Conservation (phyloP, 2,113 vertebrate species). For the Bettongia penicillata region DNA sequence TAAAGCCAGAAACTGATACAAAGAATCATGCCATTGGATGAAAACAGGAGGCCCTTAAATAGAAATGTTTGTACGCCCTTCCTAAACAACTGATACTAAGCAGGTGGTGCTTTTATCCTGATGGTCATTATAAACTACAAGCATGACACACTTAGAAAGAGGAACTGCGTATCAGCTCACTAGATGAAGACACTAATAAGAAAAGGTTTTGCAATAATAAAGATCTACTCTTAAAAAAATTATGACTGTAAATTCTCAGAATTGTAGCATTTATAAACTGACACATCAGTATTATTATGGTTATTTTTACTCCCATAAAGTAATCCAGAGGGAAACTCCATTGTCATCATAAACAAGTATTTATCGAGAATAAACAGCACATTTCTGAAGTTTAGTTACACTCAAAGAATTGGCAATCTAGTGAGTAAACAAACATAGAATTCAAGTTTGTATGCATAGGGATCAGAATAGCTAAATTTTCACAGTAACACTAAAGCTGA, state of each 20-base stretch:
- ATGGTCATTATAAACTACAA: background rate
- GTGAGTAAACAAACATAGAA: background rate
- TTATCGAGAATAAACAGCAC: constrained; percentile 32
- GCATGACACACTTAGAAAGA: background rate
- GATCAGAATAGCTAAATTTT: constrained; percentile 8
- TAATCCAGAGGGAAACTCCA: background rate
- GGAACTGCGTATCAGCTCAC: background rate
- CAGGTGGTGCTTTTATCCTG: background rate
- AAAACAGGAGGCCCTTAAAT: constrained; percentile 46
- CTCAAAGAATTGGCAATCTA: background rate
- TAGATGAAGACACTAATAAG: background rate
- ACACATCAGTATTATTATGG: background rate
- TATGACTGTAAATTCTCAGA: background rate
- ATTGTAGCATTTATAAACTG: background rate
- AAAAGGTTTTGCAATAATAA: background rate
- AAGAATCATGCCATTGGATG: background rate
- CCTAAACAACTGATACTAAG: background rate
- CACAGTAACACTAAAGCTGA: background rate
- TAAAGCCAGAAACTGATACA: constrained; percentile 14
- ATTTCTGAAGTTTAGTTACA: background rate
- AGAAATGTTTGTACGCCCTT: background rate
- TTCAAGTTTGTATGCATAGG: constrained; percentile 26
- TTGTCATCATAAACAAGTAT: constrained; percentile 18
- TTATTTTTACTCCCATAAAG: constrained; percentile 16
- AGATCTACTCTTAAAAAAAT: constrained; percentile 30